Evolutionary conservation across 2,113 vertebrate genomes (phyloP), one percentile per base, ranked within the genome.

Genomic region (Nycticorax nycticorax): DNA sequence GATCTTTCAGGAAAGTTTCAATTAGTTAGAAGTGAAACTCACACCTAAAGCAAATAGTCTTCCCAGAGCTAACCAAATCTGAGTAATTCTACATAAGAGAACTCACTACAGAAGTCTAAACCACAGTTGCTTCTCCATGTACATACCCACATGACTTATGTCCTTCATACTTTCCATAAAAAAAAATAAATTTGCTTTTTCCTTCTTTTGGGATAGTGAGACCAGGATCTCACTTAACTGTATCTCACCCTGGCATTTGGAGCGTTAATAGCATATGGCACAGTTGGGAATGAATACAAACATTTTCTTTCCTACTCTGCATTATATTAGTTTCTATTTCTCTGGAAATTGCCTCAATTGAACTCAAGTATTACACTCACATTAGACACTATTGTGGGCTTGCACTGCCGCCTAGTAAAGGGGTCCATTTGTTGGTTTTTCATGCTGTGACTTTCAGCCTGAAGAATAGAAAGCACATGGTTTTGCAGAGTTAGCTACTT

Each of bases 371-470:
- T 56, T 53, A 68, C 28, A 97, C 99, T 98, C 98, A 99, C 99
- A 45, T 99, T 99, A n/a, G 99, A 99, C 92, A 99, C 99, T 97
- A 99, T 99, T 55, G 99, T 99, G 83, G 99, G 99, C 97, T 99
- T 99, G 98, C 99, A 99, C 88, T 99, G 99, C 94, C 99, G 98
- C 91, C 99, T 97, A 43, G 99, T 99, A 96, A 99, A 99, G 22
- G 99, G 99, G 81, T 99, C 99, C 99, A 99, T 99, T 94, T 99
- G 99, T 88, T 99, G 99, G 97, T 99, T 99, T 98, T 99, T 99
- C 97, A 99, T 97, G 92, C 99, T 99, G 97, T 99, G 99, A 97
- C 99, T 99, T 97, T 99, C 99, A 92, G 99, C 99, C 99, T 99
- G 94, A 85, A 96, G 76, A 89, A 96, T 55, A 93, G 62, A 96